phyloP scores from a whole-genome alignment of 37 sponge, comb jelly and placozoan species.

The Eunapius fragilis region DNA sequence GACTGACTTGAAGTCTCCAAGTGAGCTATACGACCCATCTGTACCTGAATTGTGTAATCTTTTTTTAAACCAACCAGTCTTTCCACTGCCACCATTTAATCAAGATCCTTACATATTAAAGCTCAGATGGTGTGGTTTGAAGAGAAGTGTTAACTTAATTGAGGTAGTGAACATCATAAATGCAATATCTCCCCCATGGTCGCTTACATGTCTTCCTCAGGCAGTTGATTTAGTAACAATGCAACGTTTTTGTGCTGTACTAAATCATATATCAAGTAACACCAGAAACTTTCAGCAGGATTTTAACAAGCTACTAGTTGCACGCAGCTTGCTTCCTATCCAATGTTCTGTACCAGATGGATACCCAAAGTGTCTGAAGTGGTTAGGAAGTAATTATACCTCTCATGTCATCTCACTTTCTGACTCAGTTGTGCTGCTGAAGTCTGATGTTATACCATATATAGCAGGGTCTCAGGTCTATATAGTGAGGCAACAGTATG shows the following conservation, averaged over 20 bases:
- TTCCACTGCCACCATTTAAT: neutral
- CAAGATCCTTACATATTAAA: neutral
- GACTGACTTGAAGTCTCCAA: neutral
- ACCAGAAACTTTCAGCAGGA: neutral
- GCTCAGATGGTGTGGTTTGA: neutral
- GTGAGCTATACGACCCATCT: neutral
- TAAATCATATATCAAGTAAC: neutral
- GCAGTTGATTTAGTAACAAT: neutral
- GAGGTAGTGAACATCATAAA: neutral
- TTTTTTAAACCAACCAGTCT: neutral
- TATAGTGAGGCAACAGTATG: neutral
- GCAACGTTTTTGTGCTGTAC: neutral
- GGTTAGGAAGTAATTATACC: neutral
- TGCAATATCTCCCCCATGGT: too few species aligned
- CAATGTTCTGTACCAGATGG: neutral
- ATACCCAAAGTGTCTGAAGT: slow-evolving; percentile 10
- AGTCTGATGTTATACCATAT: neutral
- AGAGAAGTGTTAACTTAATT: too few species aligned
- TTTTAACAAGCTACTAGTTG: neutral
- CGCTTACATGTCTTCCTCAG: too few species aligned
- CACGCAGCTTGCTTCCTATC: slow-evolving; percentile 1
- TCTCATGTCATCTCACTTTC: neutral
- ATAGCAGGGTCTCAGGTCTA: slow-evolving; percentile 18
- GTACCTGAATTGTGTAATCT: neutral
- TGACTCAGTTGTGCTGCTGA: neutral